Evolutionary conservation across 2,888 invertebrate genomes (phyloP).

Genomic region (Agriotes lineatus): DNA sequence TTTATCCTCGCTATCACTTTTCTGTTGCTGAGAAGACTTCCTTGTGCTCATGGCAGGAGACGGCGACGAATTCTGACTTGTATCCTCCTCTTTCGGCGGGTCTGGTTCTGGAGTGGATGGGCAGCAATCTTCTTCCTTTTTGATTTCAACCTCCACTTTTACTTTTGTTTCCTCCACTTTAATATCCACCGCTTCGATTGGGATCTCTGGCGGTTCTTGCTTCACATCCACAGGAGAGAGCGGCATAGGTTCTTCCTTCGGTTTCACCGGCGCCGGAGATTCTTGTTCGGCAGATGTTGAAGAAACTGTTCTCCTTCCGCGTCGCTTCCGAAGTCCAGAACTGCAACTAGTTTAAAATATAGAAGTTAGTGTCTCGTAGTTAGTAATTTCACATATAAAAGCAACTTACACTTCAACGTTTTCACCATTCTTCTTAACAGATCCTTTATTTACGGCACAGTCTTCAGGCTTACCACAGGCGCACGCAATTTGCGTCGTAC

Average conservation of each 20-base stretch:
- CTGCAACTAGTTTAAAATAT: conserved; percentile 28
- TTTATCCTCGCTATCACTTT: conserved; percentile 50
- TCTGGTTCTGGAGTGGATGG: conserved; percentile 38
- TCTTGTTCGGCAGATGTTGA: conserved; percentile 51
- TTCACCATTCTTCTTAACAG: conserved; percentile 61
- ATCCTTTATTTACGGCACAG: conserved; percentile 67
- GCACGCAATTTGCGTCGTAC: conserved; percentile 75
- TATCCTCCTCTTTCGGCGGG: conserved; percentile 45
- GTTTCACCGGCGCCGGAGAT: conserved; percentile 16
- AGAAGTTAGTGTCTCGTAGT: conserved; percentile 42
- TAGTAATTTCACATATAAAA: neutral
- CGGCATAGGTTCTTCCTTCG: conserved; percentile 40
- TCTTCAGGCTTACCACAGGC: conserved; percentile 78
- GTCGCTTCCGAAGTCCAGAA: conserved; percentile 53
- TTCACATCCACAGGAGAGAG: conserved; percentile 46
- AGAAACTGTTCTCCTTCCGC: conserved; percentile 57
- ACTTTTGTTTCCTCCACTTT: conserved; percentile 36
- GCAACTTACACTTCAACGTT: conserved; percentile 54
- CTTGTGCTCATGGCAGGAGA: conserved; percentile 12
- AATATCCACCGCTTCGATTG: conserved; percentile 39
- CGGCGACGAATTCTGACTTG: conserved; percentile 33
- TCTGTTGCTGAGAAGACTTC: conserved; percentile 17
- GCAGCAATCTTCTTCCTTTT: conserved; percentile 42
- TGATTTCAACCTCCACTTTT: conserved; percentile 48
- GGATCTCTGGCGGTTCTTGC: conserved; percentile 22